Evolutionary conservation across 2,888 invertebrate genomes (phyloP).

Genomic region (Odontocerum albicorne): DNA sequence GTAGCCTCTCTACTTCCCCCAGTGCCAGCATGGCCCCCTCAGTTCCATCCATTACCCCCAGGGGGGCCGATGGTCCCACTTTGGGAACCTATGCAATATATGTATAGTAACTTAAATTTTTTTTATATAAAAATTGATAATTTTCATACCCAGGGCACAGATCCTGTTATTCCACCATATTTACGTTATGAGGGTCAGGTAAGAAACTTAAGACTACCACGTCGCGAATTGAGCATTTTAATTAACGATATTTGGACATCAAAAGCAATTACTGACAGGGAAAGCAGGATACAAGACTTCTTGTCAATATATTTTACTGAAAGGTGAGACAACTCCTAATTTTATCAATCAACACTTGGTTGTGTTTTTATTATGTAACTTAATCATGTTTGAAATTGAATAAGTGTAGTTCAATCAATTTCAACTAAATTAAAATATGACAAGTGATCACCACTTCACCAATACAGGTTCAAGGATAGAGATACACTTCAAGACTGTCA

Average conservation of each 20-base stretch:
- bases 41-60: too few species aligned
- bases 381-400: too few species aligned
- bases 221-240: constrained; percentile 53
- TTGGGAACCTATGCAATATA: too few species aligned
- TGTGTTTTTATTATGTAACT: too few species aligned
- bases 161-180: constrained; percentile 51
- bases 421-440: neutral
- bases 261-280: constrained; percentile 41
- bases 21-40: too few species aligned
- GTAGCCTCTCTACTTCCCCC: too few species aligned
- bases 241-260: constrained; percentile 55
- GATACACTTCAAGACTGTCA: too few species aligned
- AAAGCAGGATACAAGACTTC: constrained; percentile 50
- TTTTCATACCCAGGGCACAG: constrained; percentile 45
- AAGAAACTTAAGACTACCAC: constrained; percentile 54
- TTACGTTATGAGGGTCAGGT: constrained; percentile 51
- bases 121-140: neutral
- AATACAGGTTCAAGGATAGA: too few species aligned
- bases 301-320: constrained; percentile 54
- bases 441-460: neutral
- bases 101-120: neutral
- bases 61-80: too few species aligned
- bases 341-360: neutral
- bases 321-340: too few species aligned
- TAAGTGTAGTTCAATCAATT: too few species aligned